Percentiles rank a stretch among this genome's conserved stretches.
Evolutionary conservation across 1,140 invertebrate genomes (phyloP).

Genomic region (Hypothenemus hampei): DNA sequence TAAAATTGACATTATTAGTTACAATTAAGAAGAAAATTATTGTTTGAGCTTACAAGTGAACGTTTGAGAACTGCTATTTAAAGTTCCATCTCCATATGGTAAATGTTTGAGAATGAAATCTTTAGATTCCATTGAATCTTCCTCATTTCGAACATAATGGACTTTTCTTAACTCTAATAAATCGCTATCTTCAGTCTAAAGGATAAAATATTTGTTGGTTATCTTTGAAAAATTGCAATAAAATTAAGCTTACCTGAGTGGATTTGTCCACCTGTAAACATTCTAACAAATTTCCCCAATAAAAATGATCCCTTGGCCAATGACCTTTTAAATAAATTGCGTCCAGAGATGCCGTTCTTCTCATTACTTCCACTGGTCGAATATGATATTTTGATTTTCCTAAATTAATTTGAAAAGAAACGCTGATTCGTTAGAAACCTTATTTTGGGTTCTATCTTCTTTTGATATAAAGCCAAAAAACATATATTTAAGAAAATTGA

Average conservation of each 20-base stretch:
- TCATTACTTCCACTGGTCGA: constrained; percentile 54
- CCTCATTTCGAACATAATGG: constrained; percentile 14
- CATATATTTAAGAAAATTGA: no score
- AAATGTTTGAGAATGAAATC: constrained; percentile 26
- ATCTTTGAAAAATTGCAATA: constrained; percentile 1
- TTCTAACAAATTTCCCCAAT: constrained; percentile 55
- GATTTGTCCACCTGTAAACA: constrained; percentile 69
- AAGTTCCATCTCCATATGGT: constrained; percentile 31
- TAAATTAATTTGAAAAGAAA: no score
- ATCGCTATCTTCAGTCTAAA: constrained; percentile 39
- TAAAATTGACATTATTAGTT: constrained; percentile 4
- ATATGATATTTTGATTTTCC: constrained; percentile 29
- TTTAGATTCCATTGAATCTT: constrained; percentile 33
- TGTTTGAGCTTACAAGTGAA: constrained; percentile 36
- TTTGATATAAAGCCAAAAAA: no score
- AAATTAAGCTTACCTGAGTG: constrained; percentile 57
- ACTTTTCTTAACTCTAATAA: constrained; percentile 34
- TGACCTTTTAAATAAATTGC: constrained; percentile 71
- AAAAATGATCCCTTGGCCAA: constrained; percentile 66
- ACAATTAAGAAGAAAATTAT: no score
- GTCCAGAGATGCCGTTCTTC: constrained; percentile 70
- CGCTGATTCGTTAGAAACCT: no score
- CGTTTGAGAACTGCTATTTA: constrained; percentile 38
- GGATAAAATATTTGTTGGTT: not conserved
- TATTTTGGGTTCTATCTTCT: no score